A percentile compares a stretch with the other conserved stretches of the same genome.
These are phyloP conservation scores for Eupeodes latifasciatus DNA, from an alignment of 2,888 invertebrate genomes.

Conservation along the genomic window DNA sequence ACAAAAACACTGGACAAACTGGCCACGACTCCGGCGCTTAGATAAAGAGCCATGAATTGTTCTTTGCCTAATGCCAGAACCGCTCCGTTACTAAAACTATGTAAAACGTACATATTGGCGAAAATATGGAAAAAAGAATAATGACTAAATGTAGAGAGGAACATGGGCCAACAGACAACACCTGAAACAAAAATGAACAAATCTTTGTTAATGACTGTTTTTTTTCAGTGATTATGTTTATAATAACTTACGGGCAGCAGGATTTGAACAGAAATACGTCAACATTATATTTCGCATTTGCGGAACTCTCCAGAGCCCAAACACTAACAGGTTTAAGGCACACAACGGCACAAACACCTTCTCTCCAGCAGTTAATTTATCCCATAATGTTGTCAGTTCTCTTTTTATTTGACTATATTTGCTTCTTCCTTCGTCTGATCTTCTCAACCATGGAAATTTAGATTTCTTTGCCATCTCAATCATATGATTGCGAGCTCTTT, in stretches of 20 bases:
- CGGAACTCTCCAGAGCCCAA: conserved; percentile 92
- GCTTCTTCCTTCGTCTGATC: conserved; percentile 76
- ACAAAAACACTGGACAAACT: conserved; percentile 93
- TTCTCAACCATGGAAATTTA: conserved; percentile 79
- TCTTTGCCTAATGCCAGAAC: conserved; percentile 92
- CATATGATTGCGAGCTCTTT: conserved; percentile 84
- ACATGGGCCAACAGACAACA: conserved; percentile 93
- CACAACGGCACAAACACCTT: conserved; percentile 92
- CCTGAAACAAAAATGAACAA: conserved; percentile 84
- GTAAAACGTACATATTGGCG: conserved; percentile 98
- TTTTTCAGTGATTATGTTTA: not conserved
- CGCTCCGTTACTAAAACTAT: conserved; percentile 89
- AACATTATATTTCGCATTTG: conserved; percentile 89
- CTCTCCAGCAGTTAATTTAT: conserved; percentile 89
- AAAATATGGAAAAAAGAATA: conserved; percentile 93
- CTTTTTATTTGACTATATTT: conserved; percentile 79
- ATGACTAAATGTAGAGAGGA: conserved; percentile 98
- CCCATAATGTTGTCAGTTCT: conserved; percentile 87
- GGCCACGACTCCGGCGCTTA: conserved; percentile 94
- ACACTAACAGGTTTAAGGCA: conserved; percentile 91
- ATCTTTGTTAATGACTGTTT: not conserved
- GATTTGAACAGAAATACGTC: conserved; percentile 93
- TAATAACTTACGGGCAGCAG: conserved; percentile 88
- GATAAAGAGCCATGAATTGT: conserved; percentile 95
- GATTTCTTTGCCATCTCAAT: conserved; percentile 84